Percentiles rank a stretch among this genome's conserved stretches.
Evolutionary conservation across 2,797 vertebrate species (phyloP).

Genomic region (Martes flavigula): DNA sequence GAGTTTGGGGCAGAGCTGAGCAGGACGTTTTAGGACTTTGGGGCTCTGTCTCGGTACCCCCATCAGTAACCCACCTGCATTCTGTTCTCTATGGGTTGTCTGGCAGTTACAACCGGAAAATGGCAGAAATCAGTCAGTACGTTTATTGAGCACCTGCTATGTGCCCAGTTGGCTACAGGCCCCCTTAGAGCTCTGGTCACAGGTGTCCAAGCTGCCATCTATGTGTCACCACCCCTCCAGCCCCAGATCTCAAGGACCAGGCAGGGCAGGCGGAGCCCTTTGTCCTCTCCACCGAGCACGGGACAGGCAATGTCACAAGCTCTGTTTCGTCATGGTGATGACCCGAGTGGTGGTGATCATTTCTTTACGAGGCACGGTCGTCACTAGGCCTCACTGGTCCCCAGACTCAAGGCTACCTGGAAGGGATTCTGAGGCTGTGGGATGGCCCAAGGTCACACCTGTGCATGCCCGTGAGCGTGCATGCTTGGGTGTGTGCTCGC

Average conservation of each 20-base stretch:
- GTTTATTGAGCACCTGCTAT: background rate
- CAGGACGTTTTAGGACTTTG: background rate
- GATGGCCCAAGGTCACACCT: background rate
- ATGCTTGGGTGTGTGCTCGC: rapidly evolving
- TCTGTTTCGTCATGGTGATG: background rate
- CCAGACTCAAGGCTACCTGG: background rate
- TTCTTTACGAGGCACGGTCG: background rate
- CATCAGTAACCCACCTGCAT: background rate
- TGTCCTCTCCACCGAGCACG: too few species aligned
- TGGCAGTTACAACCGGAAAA: background rate
- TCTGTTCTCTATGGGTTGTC: rapidly evolving
- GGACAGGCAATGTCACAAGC: background rate
- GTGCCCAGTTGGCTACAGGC: background rate
- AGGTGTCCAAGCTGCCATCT: background rate
- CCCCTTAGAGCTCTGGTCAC: background rate
- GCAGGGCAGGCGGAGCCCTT: background rate
- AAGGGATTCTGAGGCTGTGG: background rate
- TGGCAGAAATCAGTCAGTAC: background rate
- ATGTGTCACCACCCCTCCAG: background rate
- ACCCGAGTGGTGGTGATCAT: rapidly evolving
- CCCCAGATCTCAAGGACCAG: background rate
- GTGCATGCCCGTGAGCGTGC: background rate
- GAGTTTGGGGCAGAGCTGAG: background rate
- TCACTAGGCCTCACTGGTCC: background rate
- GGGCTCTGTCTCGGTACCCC: background rate